Base-by-base conservation (phyloP, 2,113 vertebrate genomes). In the Hoplias malabaricus region DNA sequence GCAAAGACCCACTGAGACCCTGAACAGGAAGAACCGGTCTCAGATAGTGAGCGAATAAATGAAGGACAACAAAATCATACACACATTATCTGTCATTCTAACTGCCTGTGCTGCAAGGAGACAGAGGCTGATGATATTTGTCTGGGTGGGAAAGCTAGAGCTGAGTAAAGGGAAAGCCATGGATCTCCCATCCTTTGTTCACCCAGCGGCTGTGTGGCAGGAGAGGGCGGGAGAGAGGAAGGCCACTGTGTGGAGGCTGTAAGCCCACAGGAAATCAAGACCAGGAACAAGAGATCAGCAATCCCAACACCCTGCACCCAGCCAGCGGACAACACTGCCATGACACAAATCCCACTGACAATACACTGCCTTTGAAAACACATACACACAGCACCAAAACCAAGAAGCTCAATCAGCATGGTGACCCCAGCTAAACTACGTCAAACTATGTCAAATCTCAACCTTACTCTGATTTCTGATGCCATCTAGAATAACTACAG, bases 221-320 rank as follows among this genome's bases (percentile, higher is more conserved):
- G 9, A 80, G 48, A 42, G 82, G 61, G 34, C 54, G 46, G 53
- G 42, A 57, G 11, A 72, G 70, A 69, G 76, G 27, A 74, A 75
- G 48, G 59, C 57, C 54, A 70, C 79, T 71, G 61, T 61, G 67
- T 53, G 62, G 36, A 68, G 80, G n/a, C 75, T 23, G n/a, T 81
- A 84, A 84, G 67, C 82, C 68, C n/a, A 84, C 82, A 81, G 82
- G 79, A 81, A 81, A 81, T 40, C 40, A 68, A 59, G 57, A 75
- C 34, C 54, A 81, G 75, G 71, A 72, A 73, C 69, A 75, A 34
- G 77, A 80, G 79, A 76, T 84, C 79, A 79, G 79, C 83, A 81
- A 69, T 76, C 54, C 77, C 79, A 84, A 84, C 83, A 82, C 46
- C 23, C 57, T 71, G 61, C 65, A 46, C 38, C 21, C 19, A 78